Percentiles rank a stretch among this genome's conserved stretches.
Evolutionary conservation across 2,888 invertebrate species (phyloP).

Genomic region (Girardia tigrina): DNA sequence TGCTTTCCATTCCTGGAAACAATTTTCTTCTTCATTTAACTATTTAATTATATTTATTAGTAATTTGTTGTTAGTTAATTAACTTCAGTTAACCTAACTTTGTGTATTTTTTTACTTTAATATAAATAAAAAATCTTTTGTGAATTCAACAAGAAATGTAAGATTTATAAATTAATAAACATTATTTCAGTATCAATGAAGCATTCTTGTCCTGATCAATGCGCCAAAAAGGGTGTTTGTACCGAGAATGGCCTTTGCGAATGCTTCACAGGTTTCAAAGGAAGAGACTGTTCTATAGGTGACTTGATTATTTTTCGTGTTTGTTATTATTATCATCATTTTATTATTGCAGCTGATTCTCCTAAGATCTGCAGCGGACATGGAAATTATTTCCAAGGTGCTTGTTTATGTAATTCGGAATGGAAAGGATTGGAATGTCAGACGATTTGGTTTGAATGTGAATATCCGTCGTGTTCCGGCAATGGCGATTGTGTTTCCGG

Average conservation of each 20-base stretch:
- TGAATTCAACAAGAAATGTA: too few relatives aligned
- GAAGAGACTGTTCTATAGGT: conserved; percentile 90
- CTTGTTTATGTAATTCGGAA: conserved; percentile 87
- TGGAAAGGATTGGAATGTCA: conserved; percentile 98
- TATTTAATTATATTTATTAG: neutral
- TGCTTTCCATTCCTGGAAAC: neutral
- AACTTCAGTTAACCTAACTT: neutral
- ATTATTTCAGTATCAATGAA: neutral
- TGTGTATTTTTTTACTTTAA: neutral
- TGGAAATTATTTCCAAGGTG: conserved; percentile 86
- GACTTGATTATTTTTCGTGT: conserved; percentile 53
- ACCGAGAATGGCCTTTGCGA: conserved; percentile 74
- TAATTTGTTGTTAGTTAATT: neutral
- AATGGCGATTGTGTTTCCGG: conserved; percentile 71
- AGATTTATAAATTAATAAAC: neutral
- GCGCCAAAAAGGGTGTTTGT: conserved; percentile 90
- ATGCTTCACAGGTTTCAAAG: conserved; percentile 87
- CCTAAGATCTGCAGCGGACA: conserved; percentile 89
- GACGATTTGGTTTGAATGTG: conserved; percentile 62
- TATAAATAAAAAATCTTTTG: neutral
- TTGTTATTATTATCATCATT: neutral
- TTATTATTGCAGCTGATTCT: conserved; percentile 63
- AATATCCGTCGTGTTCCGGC: conserved; percentile 75
- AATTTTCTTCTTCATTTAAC: conserved; percentile 11
- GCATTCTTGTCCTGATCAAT: conserved; percentile 58